Evolutionary conservation across 2,888 invertebrate species (phyloP).

Genomic region (Dasypogon diadema): DNA sequence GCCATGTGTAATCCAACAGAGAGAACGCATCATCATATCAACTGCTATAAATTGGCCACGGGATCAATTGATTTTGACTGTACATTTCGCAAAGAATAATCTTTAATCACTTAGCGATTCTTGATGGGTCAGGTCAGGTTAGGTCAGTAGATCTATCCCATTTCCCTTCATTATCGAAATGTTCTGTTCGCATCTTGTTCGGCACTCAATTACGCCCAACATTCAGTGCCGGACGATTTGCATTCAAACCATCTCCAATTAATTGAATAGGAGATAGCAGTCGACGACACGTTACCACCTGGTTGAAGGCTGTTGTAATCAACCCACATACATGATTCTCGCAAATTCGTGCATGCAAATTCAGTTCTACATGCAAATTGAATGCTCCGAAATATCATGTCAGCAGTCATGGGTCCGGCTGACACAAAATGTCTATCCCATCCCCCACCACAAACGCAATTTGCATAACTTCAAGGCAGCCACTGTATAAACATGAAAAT

Average conservation of each 20-base stretch:
- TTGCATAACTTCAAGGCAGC: slow-evolving; percentile 36
- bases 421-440: slow-evolving; percentile 1
- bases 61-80: too few relatives aligned
- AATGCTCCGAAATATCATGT: slow-evolving; percentile 6
- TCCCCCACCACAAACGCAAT: slow-evolving; percentile 32
- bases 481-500: slow-evolving; percentile 30
- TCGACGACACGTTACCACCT: slow-evolving; percentile 10
- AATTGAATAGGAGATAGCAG: slow-evolving; percentile 2
- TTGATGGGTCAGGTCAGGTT: too few relatives aligned
- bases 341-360: neutral
- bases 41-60: too few relatives aligned
- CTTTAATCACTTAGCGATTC: too few relatives aligned
- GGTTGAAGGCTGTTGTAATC: neutral
- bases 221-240: too few relatives aligned
- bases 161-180: too few relatives aligned
- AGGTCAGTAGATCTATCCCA: too few relatives aligned
- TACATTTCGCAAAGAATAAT: too few relatives aligned
- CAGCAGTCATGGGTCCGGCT: neutral
- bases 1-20: too few relatives aligned
- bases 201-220: too few relatives aligned
- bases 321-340: slow-evolving; percentile 20
- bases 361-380: neutral
- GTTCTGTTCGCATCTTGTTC: too few relatives aligned
- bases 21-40: too few relatives aligned
- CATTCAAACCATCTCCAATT: slow-evolving; percentile 24